Evolutionary conservation across 2,113 vertebrate genomes (phyloP), one percentile per base, ranked within the genome.

Genomic region (Chauna torquata): DNA sequence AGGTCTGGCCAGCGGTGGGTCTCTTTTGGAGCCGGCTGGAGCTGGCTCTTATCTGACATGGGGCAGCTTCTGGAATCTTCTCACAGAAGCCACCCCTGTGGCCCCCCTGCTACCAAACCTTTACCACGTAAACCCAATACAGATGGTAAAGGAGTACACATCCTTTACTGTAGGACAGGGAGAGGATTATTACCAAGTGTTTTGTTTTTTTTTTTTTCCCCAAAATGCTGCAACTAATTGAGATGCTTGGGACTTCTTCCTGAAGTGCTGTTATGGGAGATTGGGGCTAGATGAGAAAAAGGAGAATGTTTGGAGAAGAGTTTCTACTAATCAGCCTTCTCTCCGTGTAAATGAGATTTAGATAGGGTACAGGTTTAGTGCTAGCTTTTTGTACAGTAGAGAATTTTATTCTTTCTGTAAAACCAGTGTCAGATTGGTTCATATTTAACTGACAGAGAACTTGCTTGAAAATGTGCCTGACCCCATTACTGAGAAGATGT

Each of bases 391-490:
- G 49, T 87, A 58, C 36, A 34, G 36, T 10, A 70, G 45, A 62
- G 42, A 91, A 66, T 86, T 85, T 86, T 74, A 36, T 84, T 82
- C 74, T 77, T 90, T 66, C 79, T 50, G 38, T 70, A 92, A 94
- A 94, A 69, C 45, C 40, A 82, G 9, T 38, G 52, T 74, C 91
- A 95, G 82, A 86, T 66, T 62, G 44, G 45, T 75, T 92, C 42
- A 40, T 78, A 64, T 88, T 90, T 92, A 95, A 88, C 24, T 83
- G 86, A 58, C 0, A 0, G 50, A 80, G 78, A 93, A 88, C 38
- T 97, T 58, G n/a, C 45, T 91, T 62, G 92, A 94, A 94, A 94
- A 70, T 66, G 12, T 2, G 12, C 62, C 86, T 92, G 88, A 95
- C 70, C 66, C 72, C 71, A 66, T 80, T 88, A 88, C 70, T 52